Percentiles rank a stretch among this genome's conserved stretches.
These are phyloP conservation scores for Selenia dentaria DNA, from an alignment of 2,888 invertebrate genomes.

Conservation along the genomic window DNA sequence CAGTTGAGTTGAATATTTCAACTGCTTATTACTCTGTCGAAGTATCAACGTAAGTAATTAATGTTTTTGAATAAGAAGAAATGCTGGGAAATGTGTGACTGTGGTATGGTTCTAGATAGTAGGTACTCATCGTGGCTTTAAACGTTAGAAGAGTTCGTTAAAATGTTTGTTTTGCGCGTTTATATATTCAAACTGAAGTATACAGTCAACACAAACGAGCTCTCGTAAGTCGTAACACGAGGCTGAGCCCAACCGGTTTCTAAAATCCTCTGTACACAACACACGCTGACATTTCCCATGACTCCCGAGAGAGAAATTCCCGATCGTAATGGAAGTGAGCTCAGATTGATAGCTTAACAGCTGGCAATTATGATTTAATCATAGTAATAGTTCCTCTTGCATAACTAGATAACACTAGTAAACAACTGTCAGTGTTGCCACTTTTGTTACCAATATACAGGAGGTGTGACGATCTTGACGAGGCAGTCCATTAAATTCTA, in stretches of 20 bases:
- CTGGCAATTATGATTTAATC: conserved; percentile 60
- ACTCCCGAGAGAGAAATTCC: conserved; percentile 66
- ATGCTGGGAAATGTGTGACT: not conserved
- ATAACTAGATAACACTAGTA: conserved; percentile 39
- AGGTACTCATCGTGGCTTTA: conserved; percentile 4
- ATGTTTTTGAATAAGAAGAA: too few species aligned
- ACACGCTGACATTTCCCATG: conserved; percentile 69
- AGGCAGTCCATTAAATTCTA: conserved; percentile 58
- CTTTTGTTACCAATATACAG: conserved; percentile 51
- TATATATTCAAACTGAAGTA: conserved; percentile 49
- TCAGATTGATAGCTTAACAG: conserved; percentile 58
- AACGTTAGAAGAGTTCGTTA: conserved; percentile 37
- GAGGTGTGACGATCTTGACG: conserved; percentile 55
- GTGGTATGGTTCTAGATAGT: conserved; percentile 1
- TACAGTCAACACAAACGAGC: conserved; percentile 52
- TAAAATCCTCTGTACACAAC: conserved; percentile 44
- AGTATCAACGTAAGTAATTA: not conserved
- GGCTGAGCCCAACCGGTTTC: conserved; percentile 53
- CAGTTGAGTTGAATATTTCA: conserved; percentile 7
- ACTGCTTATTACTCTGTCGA: conserved; percentile 7
- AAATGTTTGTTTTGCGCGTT: conserved; percentile 67
- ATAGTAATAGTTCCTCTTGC: conserved; percentile 60
- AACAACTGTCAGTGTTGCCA: conserved; percentile 28
- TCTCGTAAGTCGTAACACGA: conserved; percentile 44
- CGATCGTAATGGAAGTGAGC: conserved; percentile 62